phyloP scores from a whole-genome alignment of 2,113 vertebrate species.

The Sardina pilchardus region DNA sequence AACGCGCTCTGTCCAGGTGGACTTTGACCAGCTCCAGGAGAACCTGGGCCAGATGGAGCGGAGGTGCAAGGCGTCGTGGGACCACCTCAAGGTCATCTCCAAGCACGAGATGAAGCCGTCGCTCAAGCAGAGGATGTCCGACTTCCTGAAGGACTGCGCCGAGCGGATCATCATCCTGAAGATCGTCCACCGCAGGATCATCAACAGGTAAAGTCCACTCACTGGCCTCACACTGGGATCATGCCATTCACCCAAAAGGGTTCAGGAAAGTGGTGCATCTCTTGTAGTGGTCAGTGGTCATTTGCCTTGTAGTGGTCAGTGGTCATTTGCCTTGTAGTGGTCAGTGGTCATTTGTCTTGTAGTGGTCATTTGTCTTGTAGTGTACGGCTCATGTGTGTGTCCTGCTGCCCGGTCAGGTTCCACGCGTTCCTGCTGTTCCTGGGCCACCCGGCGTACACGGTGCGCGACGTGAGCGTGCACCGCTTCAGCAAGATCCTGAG shows the following conservation, averaged over 20 bases:
- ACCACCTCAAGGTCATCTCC: conserved; percentile 95
- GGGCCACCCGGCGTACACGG: conserved; percentile 87
- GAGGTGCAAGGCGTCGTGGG: conserved; percentile 97
- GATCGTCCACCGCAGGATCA: conserved; percentile 92
- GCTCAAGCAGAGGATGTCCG: conserved; percentile 93
- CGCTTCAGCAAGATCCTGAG: conserved; percentile 95
- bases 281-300: not conserved
- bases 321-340: not conserved
- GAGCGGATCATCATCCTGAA: conserved; percentile 97
- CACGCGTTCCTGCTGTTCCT: conserved; percentile 95
- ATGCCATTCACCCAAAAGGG: not conserved
- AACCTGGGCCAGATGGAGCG: conserved; percentile 94
- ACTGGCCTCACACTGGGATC: not conserved
- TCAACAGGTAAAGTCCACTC: conserved; percentile 81
- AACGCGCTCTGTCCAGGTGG: conserved; percentile 75
- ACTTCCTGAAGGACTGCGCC: conserved; percentile 95
- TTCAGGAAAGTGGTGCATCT: not conserved
- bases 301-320: not conserved
- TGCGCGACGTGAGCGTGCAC: conserved; percentile 92
- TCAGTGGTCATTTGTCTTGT: not conserved
- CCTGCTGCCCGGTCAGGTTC: conserved; percentile 76
- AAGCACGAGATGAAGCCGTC: conserved; percentile 95
- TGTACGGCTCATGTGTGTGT: not conserved
- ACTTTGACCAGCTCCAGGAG: conserved; percentile 97
- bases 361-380: not conserved